Conservation (phyloP, 2,888 invertebrate genomes). For the Pammene aurita region DNA sequence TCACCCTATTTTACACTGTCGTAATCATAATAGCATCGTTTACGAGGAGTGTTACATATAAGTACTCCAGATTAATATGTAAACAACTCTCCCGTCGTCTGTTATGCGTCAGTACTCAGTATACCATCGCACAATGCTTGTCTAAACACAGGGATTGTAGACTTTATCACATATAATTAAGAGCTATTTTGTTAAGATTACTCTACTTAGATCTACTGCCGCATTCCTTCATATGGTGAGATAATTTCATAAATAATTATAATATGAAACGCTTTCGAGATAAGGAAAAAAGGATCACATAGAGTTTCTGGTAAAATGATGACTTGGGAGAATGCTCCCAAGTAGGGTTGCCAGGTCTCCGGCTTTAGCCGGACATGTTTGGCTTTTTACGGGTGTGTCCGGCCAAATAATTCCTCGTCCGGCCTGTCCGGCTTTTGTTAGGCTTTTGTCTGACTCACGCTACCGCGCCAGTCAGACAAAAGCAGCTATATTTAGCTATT, state of each 20-base stretch:
- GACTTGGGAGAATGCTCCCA: too few relatives aligned
- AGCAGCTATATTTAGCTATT: too few relatives aligned
- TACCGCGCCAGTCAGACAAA: too few relatives aligned
- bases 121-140: not conserved
- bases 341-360: too few relatives aligned
- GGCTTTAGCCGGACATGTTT: too few relatives aligned
- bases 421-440: too few relatives aligned
- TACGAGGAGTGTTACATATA: not conserved
- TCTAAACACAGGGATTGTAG: not conserved
- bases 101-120: not conserved
- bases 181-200: not conserved
- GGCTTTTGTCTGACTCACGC: too few relatives aligned
- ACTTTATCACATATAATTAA: not conserved
- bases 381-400: too few relatives aligned
- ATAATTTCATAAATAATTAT: not conserved
- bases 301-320: too few relatives aligned
- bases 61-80: conserved; percentile 32
- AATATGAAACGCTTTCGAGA: not conserved
- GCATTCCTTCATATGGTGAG: conserved; percentile 19
- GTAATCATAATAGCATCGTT: conserved; percentile 1
- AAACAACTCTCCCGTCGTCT: conserved; percentile 29
- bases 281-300: not conserved
- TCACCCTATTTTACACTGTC: not conserved
- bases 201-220: not conserved
- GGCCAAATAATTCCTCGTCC: too few relatives aligned